Conservation (phyloP, 2,113 vertebrate species). For the Corydoras maculifer region DNA sequence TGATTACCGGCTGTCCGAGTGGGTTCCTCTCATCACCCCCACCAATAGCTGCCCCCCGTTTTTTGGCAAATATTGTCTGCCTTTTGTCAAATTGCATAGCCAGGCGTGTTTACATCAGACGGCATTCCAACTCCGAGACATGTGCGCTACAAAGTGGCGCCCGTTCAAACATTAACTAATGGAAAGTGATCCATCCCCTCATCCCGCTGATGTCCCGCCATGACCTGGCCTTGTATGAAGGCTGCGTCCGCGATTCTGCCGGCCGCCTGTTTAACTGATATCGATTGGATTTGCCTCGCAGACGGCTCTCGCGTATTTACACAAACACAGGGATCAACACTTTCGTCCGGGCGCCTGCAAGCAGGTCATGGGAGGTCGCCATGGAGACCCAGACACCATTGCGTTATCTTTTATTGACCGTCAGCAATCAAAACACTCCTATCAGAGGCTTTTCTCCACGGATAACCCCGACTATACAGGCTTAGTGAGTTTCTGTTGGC, state of each 20-base stretch:
- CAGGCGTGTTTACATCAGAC: not conserved
- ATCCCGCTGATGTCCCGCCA: not conserved
- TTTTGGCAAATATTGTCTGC: not conserved
- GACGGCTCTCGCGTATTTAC: conserved; percentile 11
- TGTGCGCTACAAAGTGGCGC: too few species aligned
- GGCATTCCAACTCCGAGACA: too few species aligned
- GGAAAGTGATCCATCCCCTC: conserved; percentile 3
- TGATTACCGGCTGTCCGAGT: too few species aligned
- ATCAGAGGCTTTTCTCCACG: conserved; percentile 21
- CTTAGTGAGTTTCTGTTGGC: conserved; percentile 24
- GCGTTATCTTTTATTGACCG: conserved; percentile 39
- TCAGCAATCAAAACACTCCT: conserved; percentile 36
- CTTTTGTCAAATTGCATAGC: conserved; percentile 5
- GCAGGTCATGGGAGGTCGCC: conserved; percentile 41
- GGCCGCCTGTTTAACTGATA: conserved; percentile 50
- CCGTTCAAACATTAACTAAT: not conserved
- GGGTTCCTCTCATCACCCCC: too few species aligned
- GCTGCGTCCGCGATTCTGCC: conserved; percentile 14
- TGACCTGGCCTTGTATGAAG: conserved; percentile 16
- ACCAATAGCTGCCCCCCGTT: too few species aligned
- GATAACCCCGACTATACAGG: conserved; percentile 36
- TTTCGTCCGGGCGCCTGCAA: conserved; percentile 41
- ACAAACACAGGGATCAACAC: not conserved
- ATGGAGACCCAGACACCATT: conserved; percentile 12
- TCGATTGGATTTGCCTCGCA: conserved; percentile 43